phyloP scores from a whole-genome alignment of 1,140 invertebrate genomes.

The Drosophila truncata region DNA sequence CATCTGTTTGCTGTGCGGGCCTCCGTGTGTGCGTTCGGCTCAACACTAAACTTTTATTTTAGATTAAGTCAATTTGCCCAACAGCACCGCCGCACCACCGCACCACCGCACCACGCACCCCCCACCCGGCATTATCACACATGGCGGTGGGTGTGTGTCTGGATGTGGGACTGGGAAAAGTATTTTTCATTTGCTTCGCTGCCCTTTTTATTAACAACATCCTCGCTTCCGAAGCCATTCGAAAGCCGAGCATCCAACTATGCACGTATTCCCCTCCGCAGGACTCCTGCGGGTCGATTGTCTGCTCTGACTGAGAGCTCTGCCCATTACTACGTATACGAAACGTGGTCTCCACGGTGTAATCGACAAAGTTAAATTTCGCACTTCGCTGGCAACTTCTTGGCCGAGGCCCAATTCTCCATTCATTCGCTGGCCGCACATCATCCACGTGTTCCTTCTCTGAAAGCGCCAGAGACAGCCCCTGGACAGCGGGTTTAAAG shows the following conservation, averaged over 20 bases:
- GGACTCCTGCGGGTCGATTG: constrained; percentile 13
- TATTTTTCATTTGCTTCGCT: constrained; percentile 75
- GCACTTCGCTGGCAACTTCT: constrained; percentile 56
- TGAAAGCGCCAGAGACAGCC: constrained; percentile 47
- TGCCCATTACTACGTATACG: constrained; percentile 68
- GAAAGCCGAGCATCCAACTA: constrained; percentile 63
- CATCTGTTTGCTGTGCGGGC: constrained; percentile 40
- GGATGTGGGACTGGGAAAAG: constrained; percentile 43
- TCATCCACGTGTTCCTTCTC: constrained; percentile 35
- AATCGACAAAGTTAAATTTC: constrained; percentile 79
- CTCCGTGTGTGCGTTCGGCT: constrained; percentile 43
- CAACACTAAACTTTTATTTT: constrained; percentile 81
- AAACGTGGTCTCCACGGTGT: constrained; percentile 74
- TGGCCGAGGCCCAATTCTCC: constrained; percentile 49
- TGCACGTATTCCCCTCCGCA: constrained; percentile 27
- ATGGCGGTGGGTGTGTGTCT: background rate
- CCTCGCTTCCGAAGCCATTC: constrained; percentile 29
- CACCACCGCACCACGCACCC: background rate
- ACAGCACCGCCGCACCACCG: constrained; percentile 1
- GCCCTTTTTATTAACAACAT: constrained; percentile 77
- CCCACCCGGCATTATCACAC: constrained; percentile 5
- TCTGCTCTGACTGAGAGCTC: constrained; percentile 19
- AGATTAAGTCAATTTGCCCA: constrained; percentile 81
- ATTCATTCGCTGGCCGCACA: constrained; percentile 45
- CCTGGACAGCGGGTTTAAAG: constrained; percentile 67